These are phyloP conservation scores for Erythrocercus mccallii DNA, from an alignment of 2,113 vertebrate species.

Conservation along the genomic window DNA sequence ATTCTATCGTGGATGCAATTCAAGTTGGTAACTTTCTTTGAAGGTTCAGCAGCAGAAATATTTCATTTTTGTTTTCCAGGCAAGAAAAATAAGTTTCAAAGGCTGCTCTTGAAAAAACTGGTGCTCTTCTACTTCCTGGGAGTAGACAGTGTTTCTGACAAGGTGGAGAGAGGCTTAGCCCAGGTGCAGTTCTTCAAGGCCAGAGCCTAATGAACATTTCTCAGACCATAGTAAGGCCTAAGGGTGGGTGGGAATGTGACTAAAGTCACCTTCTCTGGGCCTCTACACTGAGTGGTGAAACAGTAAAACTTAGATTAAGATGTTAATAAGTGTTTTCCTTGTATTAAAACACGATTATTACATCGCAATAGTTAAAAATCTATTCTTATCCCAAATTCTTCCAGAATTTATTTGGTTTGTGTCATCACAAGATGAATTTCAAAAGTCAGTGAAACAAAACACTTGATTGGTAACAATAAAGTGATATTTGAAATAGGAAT, in stretches of 20 bases:
- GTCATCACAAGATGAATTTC: not conserved
- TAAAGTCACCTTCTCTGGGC: not conserved
- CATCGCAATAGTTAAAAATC: not conserved
- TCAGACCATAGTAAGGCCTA: not conserved
- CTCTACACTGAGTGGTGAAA: not conserved
- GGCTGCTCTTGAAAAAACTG: not conserved
- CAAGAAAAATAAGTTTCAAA: not conserved
- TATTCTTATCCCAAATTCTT: not conserved
- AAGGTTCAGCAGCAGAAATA: not conserved
- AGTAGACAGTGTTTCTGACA: not conserved
- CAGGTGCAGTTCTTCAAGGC: not conserved
- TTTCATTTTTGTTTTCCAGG: not conserved
- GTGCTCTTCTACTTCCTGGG: not conserved
- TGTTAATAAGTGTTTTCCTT: not conserved
- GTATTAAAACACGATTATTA: not conserved
- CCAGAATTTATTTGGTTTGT: not conserved
- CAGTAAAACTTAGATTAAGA: not conserved
- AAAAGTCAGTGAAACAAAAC: not conserved
- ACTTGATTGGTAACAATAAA: not conserved
- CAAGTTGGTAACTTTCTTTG: not conserved
- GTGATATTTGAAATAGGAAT: not conserved
- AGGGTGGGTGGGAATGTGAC: fast-evolving
- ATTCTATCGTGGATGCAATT: not conserved
- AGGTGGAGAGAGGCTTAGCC: no score
- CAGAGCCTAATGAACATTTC: not conserved